A percentile compares a stretch with the other conserved stretches of the same genome.
phyloP scores from a whole-genome alignment of 2,113 vertebrate species.

The Athene cunicularia region DNA sequence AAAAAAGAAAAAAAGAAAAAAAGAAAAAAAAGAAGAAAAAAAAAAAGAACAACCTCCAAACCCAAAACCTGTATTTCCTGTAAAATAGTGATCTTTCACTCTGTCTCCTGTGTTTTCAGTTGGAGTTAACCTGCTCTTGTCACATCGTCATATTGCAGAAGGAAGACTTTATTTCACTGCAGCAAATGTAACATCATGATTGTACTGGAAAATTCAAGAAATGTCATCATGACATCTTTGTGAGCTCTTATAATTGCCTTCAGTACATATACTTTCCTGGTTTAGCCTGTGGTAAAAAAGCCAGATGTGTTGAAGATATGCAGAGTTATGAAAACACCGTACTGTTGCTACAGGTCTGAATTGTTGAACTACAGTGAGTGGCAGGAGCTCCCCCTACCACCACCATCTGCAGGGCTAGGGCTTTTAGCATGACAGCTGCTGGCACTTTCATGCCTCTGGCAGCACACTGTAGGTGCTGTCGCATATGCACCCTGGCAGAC shows the following conservation, averaged over 20 bases:
- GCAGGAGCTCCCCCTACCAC: too few species aligned
- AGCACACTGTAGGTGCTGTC: too few species aligned
- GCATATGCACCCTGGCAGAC: too few species aligned
- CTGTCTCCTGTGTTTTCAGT: neutral
- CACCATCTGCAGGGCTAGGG: too few species aligned
- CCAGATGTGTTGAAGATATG: neutral
- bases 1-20: too few species aligned
- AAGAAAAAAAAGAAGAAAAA: too few species aligned
- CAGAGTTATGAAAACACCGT: neutral
- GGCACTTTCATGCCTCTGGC: too few species aligned
- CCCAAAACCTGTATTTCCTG: neutral
- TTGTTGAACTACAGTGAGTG: neutral
- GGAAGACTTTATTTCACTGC: neutral
- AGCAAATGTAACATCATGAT: neutral
- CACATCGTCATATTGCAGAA: neutral
- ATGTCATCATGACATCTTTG: neutral
- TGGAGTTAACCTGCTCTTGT: neutral
- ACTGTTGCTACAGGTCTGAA: neutral
- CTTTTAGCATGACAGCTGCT: too few species aligned
- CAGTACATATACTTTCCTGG: neutral
- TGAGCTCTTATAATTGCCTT: neutral
- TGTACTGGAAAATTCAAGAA: neutral
- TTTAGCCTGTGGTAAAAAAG: neutral
- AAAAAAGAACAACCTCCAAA: too few species aligned
- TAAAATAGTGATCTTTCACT: neutral